These are phyloP conservation scores for Calliopum simillimum DNA, from an alignment of 2,888 invertebrate species.

Conservation along the genomic window DNA sequence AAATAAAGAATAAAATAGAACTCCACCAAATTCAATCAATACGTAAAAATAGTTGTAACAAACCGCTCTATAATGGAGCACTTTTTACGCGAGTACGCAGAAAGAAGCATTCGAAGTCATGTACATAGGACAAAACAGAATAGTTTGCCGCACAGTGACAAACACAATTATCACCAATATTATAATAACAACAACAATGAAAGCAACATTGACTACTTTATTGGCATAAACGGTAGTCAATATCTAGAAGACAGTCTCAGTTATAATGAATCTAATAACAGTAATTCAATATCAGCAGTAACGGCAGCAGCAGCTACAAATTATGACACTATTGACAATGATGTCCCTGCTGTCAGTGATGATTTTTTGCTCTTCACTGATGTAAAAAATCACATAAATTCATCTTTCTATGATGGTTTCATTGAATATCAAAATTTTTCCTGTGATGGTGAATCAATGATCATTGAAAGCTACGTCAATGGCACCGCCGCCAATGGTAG, in stretches of 20 bases:
- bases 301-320: constrained; percentile 27
- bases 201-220: constrained; percentile 19
- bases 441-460: constrained; percentile 51
- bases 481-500: constrained; percentile 29
- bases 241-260: constrained; percentile 27
- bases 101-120: constrained; percentile 49
- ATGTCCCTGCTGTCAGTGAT: background rate
- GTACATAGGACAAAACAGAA: constrained; percentile 31
- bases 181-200: constrained; percentile 21
- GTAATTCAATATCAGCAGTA: constrained; percentile 30
- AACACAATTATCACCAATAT: background rate
- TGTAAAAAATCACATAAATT: constrained; percentile 44
- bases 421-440: constrained; percentile 44
- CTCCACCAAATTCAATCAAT: too few species aligned
- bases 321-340: background rate
- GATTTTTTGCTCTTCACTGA: background rate
- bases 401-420: constrained; percentile 37
- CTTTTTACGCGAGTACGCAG: constrained; percentile 52
- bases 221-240: constrained; percentile 19
- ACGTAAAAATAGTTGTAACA: background rate
- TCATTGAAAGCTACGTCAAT: constrained; percentile 7
- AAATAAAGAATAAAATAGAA: too few species aligned
- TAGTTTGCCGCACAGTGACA: background rate
- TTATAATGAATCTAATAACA: constrained; percentile 1
- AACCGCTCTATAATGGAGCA: constrained; percentile 41